Evolutionary conservation across 2,113 vertebrate species (phyloP).

Genomic region (Tychaedon coryphoeus): DNA sequence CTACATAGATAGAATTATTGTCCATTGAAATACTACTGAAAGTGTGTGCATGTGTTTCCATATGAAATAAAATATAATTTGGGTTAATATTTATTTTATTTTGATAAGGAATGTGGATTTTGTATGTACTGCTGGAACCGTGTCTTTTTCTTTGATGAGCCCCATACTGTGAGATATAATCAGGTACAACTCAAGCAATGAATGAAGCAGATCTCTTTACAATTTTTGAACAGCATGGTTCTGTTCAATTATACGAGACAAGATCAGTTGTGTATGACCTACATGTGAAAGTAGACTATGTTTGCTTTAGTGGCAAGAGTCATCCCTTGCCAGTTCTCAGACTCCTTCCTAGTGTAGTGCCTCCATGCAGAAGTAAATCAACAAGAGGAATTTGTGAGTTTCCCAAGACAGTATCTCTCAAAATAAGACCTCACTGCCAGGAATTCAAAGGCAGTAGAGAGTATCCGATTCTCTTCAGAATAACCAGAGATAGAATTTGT

Average conservation of each 20-base stretch:
- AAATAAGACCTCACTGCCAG: background rate
- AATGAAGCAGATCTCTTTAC: background rate
- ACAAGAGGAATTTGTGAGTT: background rate
- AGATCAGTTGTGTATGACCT: background rate
- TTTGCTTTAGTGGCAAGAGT: background rate
- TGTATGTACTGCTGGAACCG: background rate
- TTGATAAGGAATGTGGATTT: background rate
- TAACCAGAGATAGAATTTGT: background rate
- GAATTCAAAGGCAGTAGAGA: background rate
- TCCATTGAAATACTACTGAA: background rate
- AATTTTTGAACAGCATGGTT: background rate
- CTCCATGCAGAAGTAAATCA: background rate
- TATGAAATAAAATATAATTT: background rate
- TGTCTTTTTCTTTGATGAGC: background rate
- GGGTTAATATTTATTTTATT: background rate
- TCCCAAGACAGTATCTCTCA: background rate
- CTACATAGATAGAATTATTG: background rate
- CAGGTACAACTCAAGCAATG: background rate
- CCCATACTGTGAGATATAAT: background rate
- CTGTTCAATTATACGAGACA: background rate
- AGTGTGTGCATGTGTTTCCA: background rate
- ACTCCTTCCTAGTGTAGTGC: background rate
- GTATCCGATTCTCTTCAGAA: rapidly evolving
- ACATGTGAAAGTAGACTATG: background rate
- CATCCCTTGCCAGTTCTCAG: background rate